Conservation (phyloP, 2,888 invertebrate species). For the Oxyscelio sp. region DNA sequence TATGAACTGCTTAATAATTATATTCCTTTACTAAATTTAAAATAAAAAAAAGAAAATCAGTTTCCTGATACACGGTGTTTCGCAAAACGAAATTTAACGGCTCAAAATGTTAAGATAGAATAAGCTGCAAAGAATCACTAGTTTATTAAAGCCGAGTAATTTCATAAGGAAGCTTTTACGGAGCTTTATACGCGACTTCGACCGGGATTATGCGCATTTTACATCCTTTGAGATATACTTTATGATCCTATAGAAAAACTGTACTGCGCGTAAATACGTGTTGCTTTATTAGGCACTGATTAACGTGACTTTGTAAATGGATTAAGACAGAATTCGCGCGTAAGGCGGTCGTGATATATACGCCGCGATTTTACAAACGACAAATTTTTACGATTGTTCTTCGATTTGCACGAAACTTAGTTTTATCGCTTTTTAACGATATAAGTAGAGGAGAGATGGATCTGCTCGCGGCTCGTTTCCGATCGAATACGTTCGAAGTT, state of each 20-base stretch:
- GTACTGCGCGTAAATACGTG: neutral
- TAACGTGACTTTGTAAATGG: neutral
- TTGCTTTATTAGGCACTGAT: neutral
- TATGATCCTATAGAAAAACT: conserved; percentile 3
- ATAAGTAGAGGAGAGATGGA: conserved; percentile 24
- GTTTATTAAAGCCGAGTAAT: conserved; percentile 32
- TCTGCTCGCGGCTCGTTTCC: conserved; percentile 16
- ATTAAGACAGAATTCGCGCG: neutral
- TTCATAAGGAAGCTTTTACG: conserved; percentile 18
- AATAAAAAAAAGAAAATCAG: conserved; percentile 8
- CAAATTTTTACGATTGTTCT: conserved; percentile 45
- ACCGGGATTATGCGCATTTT: conserved; percentile 1
- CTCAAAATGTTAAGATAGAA: too few relatives aligned
- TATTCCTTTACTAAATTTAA: too few relatives aligned
- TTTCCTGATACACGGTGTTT: conserved; percentile 17
- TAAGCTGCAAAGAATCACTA: conserved; percentile 14
- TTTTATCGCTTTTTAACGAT: conserved; percentile 53
- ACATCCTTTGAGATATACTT: conserved; percentile 4
- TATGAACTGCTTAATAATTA: conserved; percentile 15
- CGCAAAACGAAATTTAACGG: conserved; percentile 24
- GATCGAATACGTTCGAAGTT: conserved; percentile 44
- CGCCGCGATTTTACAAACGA: conserved; percentile 30
- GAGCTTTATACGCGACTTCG: conserved; percentile 3
- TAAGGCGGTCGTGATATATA: conserved; percentile 5
- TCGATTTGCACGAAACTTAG: conserved; percentile 34